Conservation (phyloP, 2,888 invertebrate species). For the Pinctada fucata region DNA sequence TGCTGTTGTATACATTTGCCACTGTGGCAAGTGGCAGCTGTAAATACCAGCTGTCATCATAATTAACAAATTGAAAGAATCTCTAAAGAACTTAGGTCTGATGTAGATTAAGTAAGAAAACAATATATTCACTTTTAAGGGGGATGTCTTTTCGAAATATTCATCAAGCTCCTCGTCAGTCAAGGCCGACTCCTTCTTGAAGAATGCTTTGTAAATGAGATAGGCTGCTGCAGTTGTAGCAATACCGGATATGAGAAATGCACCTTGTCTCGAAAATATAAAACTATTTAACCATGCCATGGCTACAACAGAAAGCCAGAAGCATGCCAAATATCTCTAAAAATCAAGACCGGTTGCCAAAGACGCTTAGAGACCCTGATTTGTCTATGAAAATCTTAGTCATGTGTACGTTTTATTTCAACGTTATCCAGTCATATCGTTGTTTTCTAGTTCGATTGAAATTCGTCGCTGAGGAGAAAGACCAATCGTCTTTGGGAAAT, state of each 20-base stretch:
- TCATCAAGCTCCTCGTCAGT: conserved; percentile 17
- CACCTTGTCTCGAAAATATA: background rate
- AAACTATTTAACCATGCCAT: conserved; percentile 14
- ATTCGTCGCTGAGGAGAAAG: too few species aligned
- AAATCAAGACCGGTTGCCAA: background rate
- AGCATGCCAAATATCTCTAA: background rate
- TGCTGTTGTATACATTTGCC: too few species aligned
- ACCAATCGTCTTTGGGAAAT: too few species aligned
- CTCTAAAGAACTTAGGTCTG: too few species aligned
- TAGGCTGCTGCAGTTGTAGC: conserved; percentile 26
- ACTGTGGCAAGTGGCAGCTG: too few species aligned
- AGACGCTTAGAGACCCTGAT: background rate
- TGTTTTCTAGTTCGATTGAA: too few species aligned
- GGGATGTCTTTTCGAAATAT: conserved; percentile 24
- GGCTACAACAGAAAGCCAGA: conserved; percentile 1
- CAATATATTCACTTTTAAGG: background rate
- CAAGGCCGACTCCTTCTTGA: background rate
- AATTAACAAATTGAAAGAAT: too few species aligned
- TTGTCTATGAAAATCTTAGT: background rate
- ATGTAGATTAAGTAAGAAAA: too few species aligned
- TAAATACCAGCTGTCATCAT: too few species aligned
- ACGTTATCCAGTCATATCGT: too few species aligned
- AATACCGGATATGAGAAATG: conserved; percentile 20
- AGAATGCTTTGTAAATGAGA: conserved; percentile 25
- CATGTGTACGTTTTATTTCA: background rate